These are phyloP conservation scores for Graptemys geographica DNA, from an alignment of 2,797 vertebrate genomes.

Conservation along the genomic window DNA sequence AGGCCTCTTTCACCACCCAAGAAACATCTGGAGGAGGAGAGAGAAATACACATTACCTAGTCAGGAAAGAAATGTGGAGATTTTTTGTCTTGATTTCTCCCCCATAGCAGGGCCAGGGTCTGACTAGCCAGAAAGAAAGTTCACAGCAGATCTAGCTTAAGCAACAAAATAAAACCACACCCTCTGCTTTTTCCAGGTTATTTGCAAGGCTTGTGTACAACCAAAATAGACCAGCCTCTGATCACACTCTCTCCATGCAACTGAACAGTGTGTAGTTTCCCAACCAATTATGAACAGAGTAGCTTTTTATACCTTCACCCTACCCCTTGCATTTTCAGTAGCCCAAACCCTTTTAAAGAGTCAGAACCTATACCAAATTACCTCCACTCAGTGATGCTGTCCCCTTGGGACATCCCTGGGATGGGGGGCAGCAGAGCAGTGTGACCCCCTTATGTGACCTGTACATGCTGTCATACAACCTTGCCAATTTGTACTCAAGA, in stretches of 20 bases:
- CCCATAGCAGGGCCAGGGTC: neutral
- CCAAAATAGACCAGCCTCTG: neutral
- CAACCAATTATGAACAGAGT: neutral
- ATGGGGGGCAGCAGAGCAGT: neutral
- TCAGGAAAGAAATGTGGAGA: neutral
- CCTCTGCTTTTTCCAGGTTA: neutral
- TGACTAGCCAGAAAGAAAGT: neutral
- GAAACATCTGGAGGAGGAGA: neutral
- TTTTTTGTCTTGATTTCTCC: neutral
- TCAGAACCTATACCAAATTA: slow-evolving; percentile 19
- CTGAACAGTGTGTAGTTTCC: neutral
- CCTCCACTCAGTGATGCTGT: neutral
- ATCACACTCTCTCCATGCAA: neutral
- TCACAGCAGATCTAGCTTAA: neutral
- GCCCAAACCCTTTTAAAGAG: neutral
- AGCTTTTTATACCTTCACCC: neutral
- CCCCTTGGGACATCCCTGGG: slow-evolving; percentile 31
- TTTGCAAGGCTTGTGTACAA: neutral
- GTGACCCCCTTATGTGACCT: slow-evolving; percentile 16
- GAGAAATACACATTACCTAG: neutral
- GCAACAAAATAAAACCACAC: accelerated
- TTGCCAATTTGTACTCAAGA: slow-evolving; percentile 51
- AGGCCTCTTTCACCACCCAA: neutral
- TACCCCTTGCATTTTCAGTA: neutral
- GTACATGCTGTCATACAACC: neutral